phyloP scores from a whole-genome alignment of 2,888 invertebrate species.

The Morpho deidamia region DNA sequence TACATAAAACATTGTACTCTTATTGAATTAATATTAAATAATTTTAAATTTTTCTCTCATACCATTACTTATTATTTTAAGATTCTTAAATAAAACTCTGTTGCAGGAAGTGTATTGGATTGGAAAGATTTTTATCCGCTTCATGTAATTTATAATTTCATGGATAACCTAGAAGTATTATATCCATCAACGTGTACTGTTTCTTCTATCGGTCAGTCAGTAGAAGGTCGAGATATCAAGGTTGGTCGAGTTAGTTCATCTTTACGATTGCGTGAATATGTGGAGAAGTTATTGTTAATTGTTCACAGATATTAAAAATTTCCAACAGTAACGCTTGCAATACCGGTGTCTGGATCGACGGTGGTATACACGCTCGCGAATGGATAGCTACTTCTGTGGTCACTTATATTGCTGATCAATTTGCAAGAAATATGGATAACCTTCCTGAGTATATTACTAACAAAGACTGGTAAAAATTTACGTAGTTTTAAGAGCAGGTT shows the following conservation, averaged over 20 bases:
- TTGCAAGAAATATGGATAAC: slow-evolving; percentile 83
- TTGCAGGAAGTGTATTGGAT: slow-evolving; percentile 72
- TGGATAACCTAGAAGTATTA: slow-evolving; percentile 83
- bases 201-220: slow-evolving; percentile 84
- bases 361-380: slow-evolving; percentile 94
- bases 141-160: slow-evolving; percentile 82
- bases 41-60: no score
- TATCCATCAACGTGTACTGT: slow-evolving; percentile 86
- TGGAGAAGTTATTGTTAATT: slow-evolving; percentile 9
- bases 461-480: slow-evolving; percentile 84
- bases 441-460: slow-evolving; percentile 83
- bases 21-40: no score
- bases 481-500: no score
- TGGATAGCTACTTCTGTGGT: slow-evolving; percentile 91
- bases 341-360: slow-evolving; percentile 86
- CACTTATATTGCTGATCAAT: slow-evolving; percentile 85
- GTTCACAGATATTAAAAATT: slow-evolving; percentile 76
- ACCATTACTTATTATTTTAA: no score
- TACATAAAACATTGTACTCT: no score
- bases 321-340: slow-evolving; percentile 83
- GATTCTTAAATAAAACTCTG: background rate
- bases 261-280: background rate
- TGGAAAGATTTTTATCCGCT: slow-evolving; percentile 88
- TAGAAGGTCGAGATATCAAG: slow-evolving; percentile 86
- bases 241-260: slow-evolving; percentile 42